Evolutionary conservation across 2,113 vertebrate genomes (phyloP).

Genomic region (Tyrannus savana): DNA sequence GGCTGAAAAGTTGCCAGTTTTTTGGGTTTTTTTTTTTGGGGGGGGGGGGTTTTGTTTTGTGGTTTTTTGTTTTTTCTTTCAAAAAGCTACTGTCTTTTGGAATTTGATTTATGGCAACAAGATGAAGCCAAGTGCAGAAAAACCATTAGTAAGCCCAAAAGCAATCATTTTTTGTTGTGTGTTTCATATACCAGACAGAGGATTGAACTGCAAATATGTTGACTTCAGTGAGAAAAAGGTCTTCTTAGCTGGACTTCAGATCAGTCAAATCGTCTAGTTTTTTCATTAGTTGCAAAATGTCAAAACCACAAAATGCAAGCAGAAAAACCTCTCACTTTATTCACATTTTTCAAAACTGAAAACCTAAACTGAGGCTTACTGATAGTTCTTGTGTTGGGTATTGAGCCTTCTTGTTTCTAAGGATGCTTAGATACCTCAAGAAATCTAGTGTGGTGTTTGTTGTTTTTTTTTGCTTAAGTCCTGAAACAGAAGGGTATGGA

Average conservation of each 20-base stretch:
- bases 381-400: background rate
- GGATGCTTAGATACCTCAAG: background rate
- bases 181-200: background rate
- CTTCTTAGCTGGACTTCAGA: background rate
- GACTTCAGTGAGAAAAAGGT: background rate
- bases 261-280: background rate
- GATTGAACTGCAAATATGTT: background rate
- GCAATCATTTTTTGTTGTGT: conserved; percentile 14
- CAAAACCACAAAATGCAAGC: background rate
- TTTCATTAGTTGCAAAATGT: background rate
- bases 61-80: background rate
- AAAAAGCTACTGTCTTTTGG: conserved; percentile 4
- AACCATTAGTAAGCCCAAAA: conserved; percentile 31
- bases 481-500: background rate
- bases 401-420: background rate
- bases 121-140: conserved; percentile 29
- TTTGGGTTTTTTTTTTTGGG: background rate
- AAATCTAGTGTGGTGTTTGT: background rate
- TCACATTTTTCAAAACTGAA: background rate
- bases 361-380: background rate
- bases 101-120: conserved; percentile 30
- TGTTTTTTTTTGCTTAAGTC: background rate
- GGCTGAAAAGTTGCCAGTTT: conserved; percentile 1
- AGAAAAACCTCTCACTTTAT: background rate
- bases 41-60: background rate